A percentile compares a stretch with the other conserved stretches of the same genome.
These are phyloP conservation scores for Pipra filicauda DNA, from an alignment of 2,113 vertebrate genomes.

Conservation along the genomic window DNA sequence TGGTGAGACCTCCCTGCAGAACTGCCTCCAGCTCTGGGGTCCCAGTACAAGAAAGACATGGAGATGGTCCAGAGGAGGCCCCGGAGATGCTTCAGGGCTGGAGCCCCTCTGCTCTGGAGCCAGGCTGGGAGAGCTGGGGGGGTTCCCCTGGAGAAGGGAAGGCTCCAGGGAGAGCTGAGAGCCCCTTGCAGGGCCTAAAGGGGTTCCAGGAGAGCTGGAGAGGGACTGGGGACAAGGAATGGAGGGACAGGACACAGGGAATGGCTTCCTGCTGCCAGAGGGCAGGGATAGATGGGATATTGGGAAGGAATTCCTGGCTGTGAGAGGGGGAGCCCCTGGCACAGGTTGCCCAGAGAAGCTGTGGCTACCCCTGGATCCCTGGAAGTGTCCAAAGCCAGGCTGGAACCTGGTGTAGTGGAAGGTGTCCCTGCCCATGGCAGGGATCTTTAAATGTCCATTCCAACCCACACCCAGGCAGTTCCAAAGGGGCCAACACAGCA, in stretches of 20 bases:
- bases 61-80: too few relatives aligned
- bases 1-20: too few relatives aligned
- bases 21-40: too few relatives aligned
- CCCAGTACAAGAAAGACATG: too few relatives aligned
- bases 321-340: background rate
- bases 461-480: background rate
- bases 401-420: background rate
- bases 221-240: background rate
- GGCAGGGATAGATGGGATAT: accelerated
- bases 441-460: background rate
- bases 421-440: background rate
- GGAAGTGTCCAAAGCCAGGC: background rate
- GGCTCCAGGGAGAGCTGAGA: background rate
- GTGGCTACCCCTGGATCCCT: background rate
- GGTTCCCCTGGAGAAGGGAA: background rate
- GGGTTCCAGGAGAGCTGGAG: background rate
- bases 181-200: accelerated
- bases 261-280: background rate
- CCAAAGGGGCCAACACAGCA: background rate
- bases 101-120: too few relatives aligned
- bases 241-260: background rate
- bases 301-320: background rate
- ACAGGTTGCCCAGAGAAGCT: background rate
- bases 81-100: too few relatives aligned
- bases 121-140: background rate